Conservation (phyloP, 2,113 vertebrate species). For the Rhipidura dahli region DNA sequence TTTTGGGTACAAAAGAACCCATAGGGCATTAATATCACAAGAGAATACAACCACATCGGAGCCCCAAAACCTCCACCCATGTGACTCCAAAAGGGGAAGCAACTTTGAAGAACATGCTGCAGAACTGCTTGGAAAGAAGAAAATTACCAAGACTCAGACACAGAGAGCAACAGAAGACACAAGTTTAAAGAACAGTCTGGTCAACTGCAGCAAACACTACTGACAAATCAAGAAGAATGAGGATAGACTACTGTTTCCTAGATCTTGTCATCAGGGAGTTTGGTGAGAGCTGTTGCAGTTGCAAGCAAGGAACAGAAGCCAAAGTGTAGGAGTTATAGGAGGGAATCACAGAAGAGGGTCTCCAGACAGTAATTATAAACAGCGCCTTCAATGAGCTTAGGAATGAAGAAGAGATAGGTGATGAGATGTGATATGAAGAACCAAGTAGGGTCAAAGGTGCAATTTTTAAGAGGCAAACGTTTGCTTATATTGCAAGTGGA, state of each 20-base stretch:
- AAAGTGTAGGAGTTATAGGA: conserved; percentile 43
- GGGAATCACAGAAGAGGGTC: conserved; percentile 26
- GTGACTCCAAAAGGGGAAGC: background rate
- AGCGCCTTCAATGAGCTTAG: conserved; percentile 46
- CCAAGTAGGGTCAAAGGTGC: conserved; percentile 7
- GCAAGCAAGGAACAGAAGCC: conserved; percentile 47
- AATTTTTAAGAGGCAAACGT: conserved; percentile 43
- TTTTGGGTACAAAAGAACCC: background rate
- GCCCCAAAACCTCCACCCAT: background rate
- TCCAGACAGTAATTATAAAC: conserved; percentile 51
- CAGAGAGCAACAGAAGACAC: background rate
- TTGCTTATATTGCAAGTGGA: conserved; percentile 31
- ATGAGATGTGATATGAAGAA: conserved; percentile 50
- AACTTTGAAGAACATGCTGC: background rate
- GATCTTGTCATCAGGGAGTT: conserved; percentile 48
- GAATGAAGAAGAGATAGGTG: conserved; percentile 31
- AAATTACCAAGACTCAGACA: background rate
- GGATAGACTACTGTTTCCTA: conserved; percentile 54
- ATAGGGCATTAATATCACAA: background rate
- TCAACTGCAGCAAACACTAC: conserved; percentile 6
- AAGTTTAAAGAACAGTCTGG: background rate
- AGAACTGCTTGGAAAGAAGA: background rate
- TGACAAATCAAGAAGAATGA: conserved; percentile 44
- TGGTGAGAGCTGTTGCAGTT: conserved; percentile 43
- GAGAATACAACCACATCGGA: background rate